Evolutionary conservation across 2,113 vertebrate genomes (phyloP).

Genomic region (Pithys albifrons): DNA sequence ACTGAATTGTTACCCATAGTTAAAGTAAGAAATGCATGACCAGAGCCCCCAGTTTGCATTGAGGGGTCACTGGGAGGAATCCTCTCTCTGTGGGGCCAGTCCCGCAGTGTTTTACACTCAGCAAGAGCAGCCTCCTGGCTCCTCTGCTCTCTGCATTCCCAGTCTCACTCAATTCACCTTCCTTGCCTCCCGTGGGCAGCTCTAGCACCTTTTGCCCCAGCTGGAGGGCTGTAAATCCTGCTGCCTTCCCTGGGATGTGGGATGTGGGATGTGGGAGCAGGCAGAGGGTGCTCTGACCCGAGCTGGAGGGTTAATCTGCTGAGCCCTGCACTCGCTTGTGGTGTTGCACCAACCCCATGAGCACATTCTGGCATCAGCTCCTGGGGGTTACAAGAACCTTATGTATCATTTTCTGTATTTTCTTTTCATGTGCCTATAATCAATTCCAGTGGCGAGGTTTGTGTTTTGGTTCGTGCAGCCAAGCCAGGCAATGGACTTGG

Average conservation of each 20-base stretch:
- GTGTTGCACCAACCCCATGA: conserved; percentile 36
- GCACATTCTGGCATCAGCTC: conserved; percentile 40
- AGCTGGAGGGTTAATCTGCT: conserved; percentile 50
- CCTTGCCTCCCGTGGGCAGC: conserved; percentile 12
- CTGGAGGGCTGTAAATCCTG: background rate
- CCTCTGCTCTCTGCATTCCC: background rate
- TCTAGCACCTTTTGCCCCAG: background rate
- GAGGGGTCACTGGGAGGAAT: background rate
- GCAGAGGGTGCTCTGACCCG: background rate
- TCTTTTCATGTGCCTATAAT: conserved; percentile 72
- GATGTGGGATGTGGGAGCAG: background rate
- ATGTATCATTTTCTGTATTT: conserved; percentile 68
- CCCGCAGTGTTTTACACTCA: background rate
- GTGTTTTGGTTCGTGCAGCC: conserved; percentile 67
- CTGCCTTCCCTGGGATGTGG: background rate
- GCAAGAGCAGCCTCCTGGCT: background rate
- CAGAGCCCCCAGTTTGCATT: background rate
- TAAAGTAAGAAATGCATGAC: background rate
- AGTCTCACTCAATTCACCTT: conserved; percentile 17
- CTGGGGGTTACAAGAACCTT: conserved; percentile 66
- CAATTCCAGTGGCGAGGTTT: conserved; percentile 62
- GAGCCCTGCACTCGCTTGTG: background rate
- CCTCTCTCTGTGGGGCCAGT: background rate
- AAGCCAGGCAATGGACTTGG: conserved; percentile 63
- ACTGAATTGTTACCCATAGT: background rate